Evolutionary conservation across 2,888 invertebrate species (phyloP), one percentile per base, ranked within the genome.

Genomic region (Lasioglossum figueresi): DNA sequence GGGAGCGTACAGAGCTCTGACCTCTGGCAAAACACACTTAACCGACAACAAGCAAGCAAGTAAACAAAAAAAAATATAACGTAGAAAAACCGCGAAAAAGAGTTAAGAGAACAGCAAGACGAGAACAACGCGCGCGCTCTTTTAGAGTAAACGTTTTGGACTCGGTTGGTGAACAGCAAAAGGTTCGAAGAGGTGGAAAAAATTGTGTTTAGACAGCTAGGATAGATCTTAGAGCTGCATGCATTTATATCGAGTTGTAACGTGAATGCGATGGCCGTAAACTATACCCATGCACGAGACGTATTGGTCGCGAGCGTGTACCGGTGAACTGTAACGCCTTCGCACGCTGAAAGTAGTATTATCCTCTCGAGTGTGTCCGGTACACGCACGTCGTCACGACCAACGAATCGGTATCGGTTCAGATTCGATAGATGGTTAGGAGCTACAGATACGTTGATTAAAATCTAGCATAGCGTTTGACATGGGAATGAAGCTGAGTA

Each of bases 211-310:
- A 91, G 90, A 88, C 87, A 88, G 87, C 90, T 92, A 91, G 91
- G 87, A 87, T 91, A 93, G 90, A 88, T 86, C 89, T 88, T 93
- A 93, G 92, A 89, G 91, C 91, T 93, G 93, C 91, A 92, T 93
- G 92, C 92, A 93, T 92, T 93, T 91, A 93, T 90, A 89, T 90
- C 86, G 85, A 89, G 83, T 85, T 86, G 85, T 89, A 80, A 86
- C 59, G 83, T 88, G 76, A 83, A 81, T 83, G 83, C 82, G 73
- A 72, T 78, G 83, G 79, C 79, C 79, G 80, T 71, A 76, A 78
- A 45, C 79, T 76, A 75, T 63, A 63, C 19, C 70, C 80, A 82
- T 83, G 83, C 84, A 77, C 85, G 79, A 79, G 75, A 82, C 82
- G 83, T 82, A 71, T 80, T 72, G 89, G 84, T 89, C 88, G 72